phyloP scores from a whole-genome alignment of 2,888 invertebrate genomes.

The Synanthedon formicaeformis region DNA sequence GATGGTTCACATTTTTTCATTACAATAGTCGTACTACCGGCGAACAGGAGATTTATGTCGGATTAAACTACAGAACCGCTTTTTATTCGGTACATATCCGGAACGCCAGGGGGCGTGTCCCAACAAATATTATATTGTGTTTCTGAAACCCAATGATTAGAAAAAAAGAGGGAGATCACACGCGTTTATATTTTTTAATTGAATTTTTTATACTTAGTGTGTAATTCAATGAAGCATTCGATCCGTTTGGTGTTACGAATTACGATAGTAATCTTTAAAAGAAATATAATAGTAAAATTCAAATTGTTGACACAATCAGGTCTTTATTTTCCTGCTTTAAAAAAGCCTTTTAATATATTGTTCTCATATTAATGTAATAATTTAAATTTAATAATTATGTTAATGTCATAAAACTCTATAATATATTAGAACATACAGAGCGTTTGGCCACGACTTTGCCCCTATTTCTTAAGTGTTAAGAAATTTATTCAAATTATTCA shows the following conservation, averaged over 20 bases:
- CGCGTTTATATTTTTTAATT: constrained; percentile 5
- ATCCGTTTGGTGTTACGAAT: background rate
- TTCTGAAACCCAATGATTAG: constrained; percentile 34
- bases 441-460: too few relatives aligned
- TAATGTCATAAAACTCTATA: too few relatives aligned
- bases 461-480: too few relatives aligned
- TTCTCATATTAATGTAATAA: too few relatives aligned
- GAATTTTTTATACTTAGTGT: constrained; percentile 6
- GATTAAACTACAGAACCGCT: constrained; percentile 55
- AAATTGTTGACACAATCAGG: too few relatives aligned
- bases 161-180: constrained; percentile 11
- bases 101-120: constrained; percentile 52
- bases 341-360: too few relatives aligned
- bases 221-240: background rate
- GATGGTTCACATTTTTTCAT: constrained; percentile 66
- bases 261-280: too few relatives aligned
- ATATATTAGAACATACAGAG: too few relatives aligned
- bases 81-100: constrained; percentile 58
- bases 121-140: constrained; percentile 49
- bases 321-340: too few relatives aligned
- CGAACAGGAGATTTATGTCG: constrained; percentile 59
- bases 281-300: too few relatives aligned
- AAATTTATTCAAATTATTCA: too few relatives aligned
- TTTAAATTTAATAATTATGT: too few relatives aligned
- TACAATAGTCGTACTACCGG: constrained; percentile 51